Evolutionary conservation across 1,140 invertebrate genomes (phyloP), one percentile per base, ranked within the genome.

Genomic region (Alviniconcha marisindica): DNA sequence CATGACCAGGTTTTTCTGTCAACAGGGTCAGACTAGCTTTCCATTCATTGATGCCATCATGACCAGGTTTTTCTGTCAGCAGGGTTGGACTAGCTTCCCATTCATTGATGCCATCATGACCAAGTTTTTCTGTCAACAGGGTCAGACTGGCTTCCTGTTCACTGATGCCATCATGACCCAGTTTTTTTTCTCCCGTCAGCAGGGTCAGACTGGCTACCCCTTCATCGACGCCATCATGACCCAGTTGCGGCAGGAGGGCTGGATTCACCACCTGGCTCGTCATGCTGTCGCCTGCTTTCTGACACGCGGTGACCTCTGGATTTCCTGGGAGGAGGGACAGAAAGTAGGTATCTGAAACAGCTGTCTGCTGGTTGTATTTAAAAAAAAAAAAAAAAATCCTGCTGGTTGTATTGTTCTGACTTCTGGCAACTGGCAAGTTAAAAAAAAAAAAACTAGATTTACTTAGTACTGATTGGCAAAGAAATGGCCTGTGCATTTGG

Each of bases 171-270:
- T 97, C 87, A 97, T n/a, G n/a, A n/a, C n/a, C n/a, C n/a, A n/a
- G n/a, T n/a, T n/a, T 97, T 54, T 54, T 54, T 14, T 54, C 24
- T 54, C 24, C 51, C 12, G 10, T 54, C 36, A 5, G 14, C 73
- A 97, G 96, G 97, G 96, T 33, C 95, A 96, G 92, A 98, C 97
- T 33, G 97, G 97, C 33, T 98, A 96, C 92, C 97, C 97, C 0
- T 98, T 96, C 96, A 97, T 98, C 90, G 97, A 98, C 93, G 97
- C 97, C 12, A 97, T 98, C 87, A 97, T 98, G 97, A 96, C 95
- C 0, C 97, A 98, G 92, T 91, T 98, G 51, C 92, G 96, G 77
- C 95, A 96, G 87, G 97, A 98, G 92, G 97, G 97, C 0, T 98
- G 97, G 97, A 97, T 98, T 77, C 97, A 98, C 93, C 96, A 97